phyloP scores from a whole-genome alignment of 2,113 vertebrate genomes.

The Eulacestoma nigropectus region DNA sequence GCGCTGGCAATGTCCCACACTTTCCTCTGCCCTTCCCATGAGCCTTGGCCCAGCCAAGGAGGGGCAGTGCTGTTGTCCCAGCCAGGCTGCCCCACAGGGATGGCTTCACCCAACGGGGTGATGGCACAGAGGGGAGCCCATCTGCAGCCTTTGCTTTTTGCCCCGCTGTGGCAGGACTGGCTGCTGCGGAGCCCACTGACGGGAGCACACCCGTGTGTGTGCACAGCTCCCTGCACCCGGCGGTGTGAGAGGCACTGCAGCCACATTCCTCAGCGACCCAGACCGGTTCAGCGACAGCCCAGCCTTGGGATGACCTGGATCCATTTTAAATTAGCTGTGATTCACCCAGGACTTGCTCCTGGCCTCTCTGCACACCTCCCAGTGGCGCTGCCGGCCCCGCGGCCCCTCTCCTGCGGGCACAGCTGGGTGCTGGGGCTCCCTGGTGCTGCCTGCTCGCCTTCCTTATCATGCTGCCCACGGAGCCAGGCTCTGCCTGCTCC shows the following conservation, averaged over 20 bases:
- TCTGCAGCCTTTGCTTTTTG: not conserved
- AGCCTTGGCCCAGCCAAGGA: not conserved
- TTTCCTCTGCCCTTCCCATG: not conserved
- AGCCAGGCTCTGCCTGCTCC: not conserved
- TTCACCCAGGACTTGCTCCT: not conserved
- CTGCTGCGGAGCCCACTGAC: fast-evolving
- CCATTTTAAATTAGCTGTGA: slow-evolving; percentile 53
- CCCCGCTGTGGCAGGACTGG: fast-evolving
- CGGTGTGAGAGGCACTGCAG: not conserved
- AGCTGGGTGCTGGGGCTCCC: fast-evolving
- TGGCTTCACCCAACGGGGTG: fast-evolving
- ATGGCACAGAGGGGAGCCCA: not conserved
- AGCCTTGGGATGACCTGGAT: slow-evolving; percentile 42
- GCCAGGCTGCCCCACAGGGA: not conserved
- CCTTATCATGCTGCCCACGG: fast-evolving
- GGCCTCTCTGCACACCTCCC: not conserved
- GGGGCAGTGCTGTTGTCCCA: fast-evolving
- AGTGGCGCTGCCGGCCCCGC: fast-evolving
- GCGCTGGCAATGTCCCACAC: not conserved
- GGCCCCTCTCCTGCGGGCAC: fast-evolving
- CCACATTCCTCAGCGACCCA: not conserved
- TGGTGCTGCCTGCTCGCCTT: fast-evolving
- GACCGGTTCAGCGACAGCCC: slow-evolving; percentile 27
- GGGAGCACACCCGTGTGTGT: not conserved
- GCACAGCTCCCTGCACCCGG: fast-evolving